Evolutionary conservation across 2,797 vertebrate genomes (phyloP).

Genomic region (Picus viridis): DNA sequence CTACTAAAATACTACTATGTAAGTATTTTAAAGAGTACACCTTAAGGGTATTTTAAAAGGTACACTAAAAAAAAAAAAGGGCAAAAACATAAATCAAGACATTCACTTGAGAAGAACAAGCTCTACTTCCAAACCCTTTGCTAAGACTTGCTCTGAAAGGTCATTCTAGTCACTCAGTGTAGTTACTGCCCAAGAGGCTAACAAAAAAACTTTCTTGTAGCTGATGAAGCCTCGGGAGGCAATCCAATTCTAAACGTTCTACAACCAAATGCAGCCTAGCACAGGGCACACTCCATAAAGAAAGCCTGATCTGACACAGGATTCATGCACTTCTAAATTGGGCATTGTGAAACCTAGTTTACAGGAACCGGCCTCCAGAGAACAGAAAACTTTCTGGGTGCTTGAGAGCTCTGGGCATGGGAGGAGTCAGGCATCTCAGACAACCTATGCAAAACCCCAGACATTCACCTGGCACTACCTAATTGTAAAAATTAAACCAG

Average conservation of each 20-base stretch:
- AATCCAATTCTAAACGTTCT: neutral
- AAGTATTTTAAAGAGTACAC: neutral
- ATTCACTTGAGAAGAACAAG: neutral
- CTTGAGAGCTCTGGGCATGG: neutral
- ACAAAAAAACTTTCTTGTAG: neutral
- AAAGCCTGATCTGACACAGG: neutral
- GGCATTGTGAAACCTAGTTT: neutral
- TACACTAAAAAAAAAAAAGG: neutral
- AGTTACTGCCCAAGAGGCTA: neutral
- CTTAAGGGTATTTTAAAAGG: neutral
- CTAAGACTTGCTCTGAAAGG: neutral
- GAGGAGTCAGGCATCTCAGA: neutral
- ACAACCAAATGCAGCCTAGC: neutral
- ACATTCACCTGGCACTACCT: neutral
- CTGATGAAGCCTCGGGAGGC: neutral
- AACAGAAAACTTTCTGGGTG: neutral
- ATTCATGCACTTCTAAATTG: constrained; percentile 24
- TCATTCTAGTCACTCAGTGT: neutral
- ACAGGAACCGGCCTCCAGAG: neutral
- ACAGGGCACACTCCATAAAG: neutral
- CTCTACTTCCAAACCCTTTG: neutral
- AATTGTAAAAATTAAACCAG: neutral
- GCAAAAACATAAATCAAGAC: neutral
- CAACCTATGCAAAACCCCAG: neutral
- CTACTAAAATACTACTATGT: too few relatives aligned